These are phyloP conservation scores for Sparidentex hasta DNA, from an alignment of 2,797 vertebrate genomes.

Conservation along the genomic window DNA sequence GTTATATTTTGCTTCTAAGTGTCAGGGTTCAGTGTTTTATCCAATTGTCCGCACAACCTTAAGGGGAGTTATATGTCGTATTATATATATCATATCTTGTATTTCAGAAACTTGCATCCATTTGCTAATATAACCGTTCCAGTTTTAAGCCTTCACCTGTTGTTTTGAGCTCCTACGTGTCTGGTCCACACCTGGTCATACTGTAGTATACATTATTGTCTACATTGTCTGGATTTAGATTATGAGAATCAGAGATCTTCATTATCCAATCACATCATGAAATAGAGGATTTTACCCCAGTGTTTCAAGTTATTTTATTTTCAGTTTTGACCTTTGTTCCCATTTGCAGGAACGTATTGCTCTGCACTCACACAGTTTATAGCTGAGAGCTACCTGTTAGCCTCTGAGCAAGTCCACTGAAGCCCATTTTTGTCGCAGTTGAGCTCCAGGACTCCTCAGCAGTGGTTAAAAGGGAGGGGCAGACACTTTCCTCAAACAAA, in stretches of 20 bases:
- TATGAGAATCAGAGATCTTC: background rate
- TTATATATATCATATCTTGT: background rate
- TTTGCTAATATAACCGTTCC: background rate
- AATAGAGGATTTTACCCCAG: background rate
- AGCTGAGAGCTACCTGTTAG: background rate
- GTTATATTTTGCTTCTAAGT: slow-evolving; percentile 5
- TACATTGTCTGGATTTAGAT: slow-evolving; percentile 4
- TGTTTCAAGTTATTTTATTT: background rate
- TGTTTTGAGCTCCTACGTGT: background rate
- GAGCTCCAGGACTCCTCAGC: background rate
- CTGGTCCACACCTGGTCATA: background rate
- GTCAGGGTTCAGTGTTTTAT: slow-evolving; percentile 27
- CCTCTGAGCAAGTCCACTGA: no score
- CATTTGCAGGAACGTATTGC: background rate
- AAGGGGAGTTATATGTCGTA: background rate
- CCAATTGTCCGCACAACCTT: background rate
- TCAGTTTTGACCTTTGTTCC: slow-evolving; percentile 1
- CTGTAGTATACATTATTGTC: background rate
- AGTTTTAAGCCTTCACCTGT: background rate
- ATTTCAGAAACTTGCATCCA: background rate
- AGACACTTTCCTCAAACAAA: background rate
- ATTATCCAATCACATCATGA: background rate
- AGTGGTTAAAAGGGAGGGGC: background rate
- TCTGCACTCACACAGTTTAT: background rate
- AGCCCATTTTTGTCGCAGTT: background rate